These are phyloP conservation scores for Drosophila gunungcola DNA, from an alignment of 1,140 invertebrate genomes.

Conservation along the genomic window DNA sequence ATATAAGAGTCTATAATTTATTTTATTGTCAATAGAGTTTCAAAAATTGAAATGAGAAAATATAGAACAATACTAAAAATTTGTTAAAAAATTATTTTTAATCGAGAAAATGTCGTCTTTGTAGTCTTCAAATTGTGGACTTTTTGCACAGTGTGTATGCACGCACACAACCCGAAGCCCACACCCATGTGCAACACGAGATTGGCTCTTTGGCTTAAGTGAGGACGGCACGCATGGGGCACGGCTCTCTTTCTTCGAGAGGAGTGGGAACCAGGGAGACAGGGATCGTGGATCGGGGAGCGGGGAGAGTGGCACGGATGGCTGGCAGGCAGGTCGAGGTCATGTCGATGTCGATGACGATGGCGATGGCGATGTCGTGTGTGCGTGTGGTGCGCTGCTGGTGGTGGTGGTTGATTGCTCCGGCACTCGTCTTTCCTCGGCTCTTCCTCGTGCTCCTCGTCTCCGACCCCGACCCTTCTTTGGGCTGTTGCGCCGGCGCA, in stretches of 20 bases:
- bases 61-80: no score
- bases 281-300: constrained; percentile 6
- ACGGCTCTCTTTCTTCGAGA: constrained; percentile 40
- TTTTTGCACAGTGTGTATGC: constrained; percentile 4
- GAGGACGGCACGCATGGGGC: constrained; percentile 79
- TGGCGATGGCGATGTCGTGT: constrained; percentile 49
- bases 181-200: constrained; percentile 54
- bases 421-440: constrained; percentile 32
- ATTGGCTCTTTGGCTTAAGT: constrained; percentile 62
- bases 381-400: constrained; percentile 60
- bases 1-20: no score
- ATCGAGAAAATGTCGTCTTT: no score
- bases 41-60: no score
- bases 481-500: constrained; percentile 64
- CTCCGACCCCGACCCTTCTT: constrained; percentile 21
- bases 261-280: constrained; percentile 49
- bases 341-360: constrained; percentile 45
- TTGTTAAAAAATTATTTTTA: no score
- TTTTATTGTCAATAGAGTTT: no score
- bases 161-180: constrained; percentile 24
- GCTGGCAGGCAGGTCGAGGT: constrained; percentile 67
- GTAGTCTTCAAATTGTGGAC: no score
- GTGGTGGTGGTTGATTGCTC: constrained; percentile 54
- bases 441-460: constrained; percentile 28
- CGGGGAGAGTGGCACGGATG: constrained; percentile 8